phyloP scores from a whole-genome alignment of 2,888 invertebrate species.

The Aleiodes alternator region DNA sequence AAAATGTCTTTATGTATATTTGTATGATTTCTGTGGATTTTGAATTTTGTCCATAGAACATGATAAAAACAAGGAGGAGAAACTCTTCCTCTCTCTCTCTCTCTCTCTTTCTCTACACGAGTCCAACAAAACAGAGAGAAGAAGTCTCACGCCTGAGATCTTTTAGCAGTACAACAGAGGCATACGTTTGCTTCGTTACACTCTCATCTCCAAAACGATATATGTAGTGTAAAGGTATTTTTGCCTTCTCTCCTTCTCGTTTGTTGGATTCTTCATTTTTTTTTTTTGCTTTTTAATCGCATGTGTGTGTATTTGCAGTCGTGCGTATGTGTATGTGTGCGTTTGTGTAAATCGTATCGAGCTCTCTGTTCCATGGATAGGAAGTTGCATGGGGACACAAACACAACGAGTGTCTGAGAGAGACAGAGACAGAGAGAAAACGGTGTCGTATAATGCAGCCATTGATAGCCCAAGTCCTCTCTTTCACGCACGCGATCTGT shows the following conservation, averaged over 20 bases:
- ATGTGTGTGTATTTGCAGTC: not conserved
- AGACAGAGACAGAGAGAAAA: constrained; percentile 9
- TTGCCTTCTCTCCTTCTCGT: not conserved
- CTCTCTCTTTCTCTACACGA: constrained; percentile 6
- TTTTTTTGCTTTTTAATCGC: not conserved
- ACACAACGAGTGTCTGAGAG: not conserved
- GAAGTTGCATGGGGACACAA: constrained; percentile 3
- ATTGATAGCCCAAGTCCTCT: constrained; percentile 72
- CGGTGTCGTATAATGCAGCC: constrained; percentile 72
- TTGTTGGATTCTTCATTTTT: not conserved
- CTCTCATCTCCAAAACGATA: constrained; percentile 25
- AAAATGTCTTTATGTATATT: too few relatives aligned
- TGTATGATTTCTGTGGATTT: too few relatives aligned
- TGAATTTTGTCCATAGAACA: too few relatives aligned
- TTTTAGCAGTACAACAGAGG: constrained; percentile 30
- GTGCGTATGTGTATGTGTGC: not conserved
- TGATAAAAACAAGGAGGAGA: too few relatives aligned
- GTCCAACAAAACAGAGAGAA: constrained; percentile 7
- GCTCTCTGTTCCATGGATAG: constrained; percentile 24
- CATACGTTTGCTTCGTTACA: constrained; percentile 44
- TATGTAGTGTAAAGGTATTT: constrained; percentile 36
- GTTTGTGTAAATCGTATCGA: constrained; percentile 38
- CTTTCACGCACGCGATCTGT: constrained; percentile 74
- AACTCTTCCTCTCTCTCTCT: not conserved
- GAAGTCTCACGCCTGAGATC: constrained; percentile 19